Evolutionary conservation across 2,888 invertebrate genomes (phyloP).

Genomic region (Actias luna): DNA sequence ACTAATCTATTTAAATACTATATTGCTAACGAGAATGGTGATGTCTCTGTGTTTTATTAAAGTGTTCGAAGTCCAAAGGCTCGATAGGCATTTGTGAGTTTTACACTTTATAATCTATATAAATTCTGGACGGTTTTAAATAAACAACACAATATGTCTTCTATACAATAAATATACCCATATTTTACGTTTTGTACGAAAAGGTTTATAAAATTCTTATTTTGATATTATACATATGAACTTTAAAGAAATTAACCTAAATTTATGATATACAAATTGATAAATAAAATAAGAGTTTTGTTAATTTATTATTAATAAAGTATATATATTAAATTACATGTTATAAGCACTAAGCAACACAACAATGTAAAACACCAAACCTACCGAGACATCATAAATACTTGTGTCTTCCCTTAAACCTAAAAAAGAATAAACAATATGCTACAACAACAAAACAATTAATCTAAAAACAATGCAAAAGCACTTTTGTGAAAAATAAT

Average conservation of each 20-base stretch:
- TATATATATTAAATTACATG: background rate
- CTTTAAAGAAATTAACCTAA: background rate
- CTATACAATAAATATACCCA: background rate
- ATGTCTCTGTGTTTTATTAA: background rate
- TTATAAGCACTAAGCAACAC: conserved; percentile 3
- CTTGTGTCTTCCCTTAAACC: background rate
- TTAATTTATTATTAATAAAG: background rate
- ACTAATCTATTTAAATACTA: conserved; percentile 6
- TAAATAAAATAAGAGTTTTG: background rate
- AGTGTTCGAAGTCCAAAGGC: background rate
- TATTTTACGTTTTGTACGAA: background rate
- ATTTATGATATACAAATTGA: background rate
- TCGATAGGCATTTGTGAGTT: background rate
- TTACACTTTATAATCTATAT: background rate
- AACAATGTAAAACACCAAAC: background rate
- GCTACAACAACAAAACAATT: conserved; percentile 23
- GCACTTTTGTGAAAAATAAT: conserved; percentile 16
- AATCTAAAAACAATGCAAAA: conserved; percentile 35
- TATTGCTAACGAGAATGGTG: background rate
- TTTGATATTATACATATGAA: too few species aligned
- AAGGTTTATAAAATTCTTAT: background rate
- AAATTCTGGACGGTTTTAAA: background rate
- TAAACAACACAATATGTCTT: background rate
- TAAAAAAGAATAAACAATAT: conserved; percentile 16
- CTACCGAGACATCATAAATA: conserved; percentile 6